Base-by-base conservation (phyloP, 2,888 invertebrate genomes). In the Anthrax anthrax region DNA sequence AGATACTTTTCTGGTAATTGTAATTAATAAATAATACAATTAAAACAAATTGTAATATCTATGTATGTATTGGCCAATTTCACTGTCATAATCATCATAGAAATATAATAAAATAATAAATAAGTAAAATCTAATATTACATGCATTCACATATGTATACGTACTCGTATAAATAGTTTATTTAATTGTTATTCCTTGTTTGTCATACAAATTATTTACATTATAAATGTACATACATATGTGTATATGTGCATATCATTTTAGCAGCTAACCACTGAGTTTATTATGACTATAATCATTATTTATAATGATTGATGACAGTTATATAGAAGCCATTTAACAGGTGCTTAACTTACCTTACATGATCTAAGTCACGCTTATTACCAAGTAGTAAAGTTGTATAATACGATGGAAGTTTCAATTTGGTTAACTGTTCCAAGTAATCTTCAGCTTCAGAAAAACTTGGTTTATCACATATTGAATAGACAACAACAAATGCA, bases 401-500 rank as follows among this genome's bases (percentile, higher is more conserved):
- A 53, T 81, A 80, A 61, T 83, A 84, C 43, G 81, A 79, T 17
- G 84, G 83, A 50, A 84, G 69, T 58, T 84, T 78, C 40, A 83
- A 74, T 59, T 82, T 74, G 51, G 81, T 77, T 55, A 85, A 69
- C 53, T 82, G 75, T 45, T 81, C 80, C 54, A 85, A 65, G 19
- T 83, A 72, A 56, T 81, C 80, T 37, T 79, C 76, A 2, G 85
- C 85, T 55, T 81, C 82, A 56, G 78, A 70, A 65, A 86, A 87
- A 55, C 84, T 84, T 46, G 77, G 75, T 52, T 80, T 74, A 60
- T 83, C 83, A 60, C 81, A 82, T 39, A 87, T 83, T 39, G 84
- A 84, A 69, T 86, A 86, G 42, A 87, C 84, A 52, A 86, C 76
- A 29, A 85, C 81, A 63, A 84, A 85, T 1, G 85, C 84, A 59